These are phyloP conservation scores for Cyanoramphus novaezelandiae DNA, from an alignment of 2,113 vertebrate genomes.

Conservation along the genomic window DNA sequence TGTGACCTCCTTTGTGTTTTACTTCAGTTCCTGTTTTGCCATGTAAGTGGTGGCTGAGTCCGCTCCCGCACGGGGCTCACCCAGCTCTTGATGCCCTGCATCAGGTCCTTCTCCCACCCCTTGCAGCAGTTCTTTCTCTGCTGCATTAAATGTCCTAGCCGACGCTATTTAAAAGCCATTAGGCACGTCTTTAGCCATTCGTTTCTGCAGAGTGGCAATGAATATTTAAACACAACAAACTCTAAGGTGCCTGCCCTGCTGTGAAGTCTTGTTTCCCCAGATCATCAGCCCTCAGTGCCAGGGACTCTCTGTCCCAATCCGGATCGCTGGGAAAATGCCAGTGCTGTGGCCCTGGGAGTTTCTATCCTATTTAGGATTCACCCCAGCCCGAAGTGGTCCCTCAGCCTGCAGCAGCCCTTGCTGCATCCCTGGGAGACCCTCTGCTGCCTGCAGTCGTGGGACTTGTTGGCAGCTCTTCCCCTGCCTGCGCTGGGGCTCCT, in stretches of 20 bases:
- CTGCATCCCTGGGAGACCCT: background rate
- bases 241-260: background rate
- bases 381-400: background rate
- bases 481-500: background rate
- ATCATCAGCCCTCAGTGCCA: background rate
- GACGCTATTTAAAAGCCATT: background rate
- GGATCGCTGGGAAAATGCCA: background rate
- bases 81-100: accelerated
- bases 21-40: background rate
- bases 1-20: background rate
- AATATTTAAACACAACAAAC: background rate
- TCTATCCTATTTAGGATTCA: accelerated
- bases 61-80: accelerated
- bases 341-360: background rate
- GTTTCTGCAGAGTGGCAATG: accelerated
- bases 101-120: background rate
- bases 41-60: background rate
- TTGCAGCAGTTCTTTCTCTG: background rate
- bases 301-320: background rate
- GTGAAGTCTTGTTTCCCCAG: background rate
- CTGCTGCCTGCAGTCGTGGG: accelerated
- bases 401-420: background rate
- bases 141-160: background rate
- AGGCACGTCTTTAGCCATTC: accelerated
- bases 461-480: background rate